A percentile compares a stretch with the other conserved stretches of the same genome.
These are phyloP conservation scores for Pomacea canaliculata DNA, from an alignment of 2,888 invertebrate species.

Conservation along the genomic window DNA sequence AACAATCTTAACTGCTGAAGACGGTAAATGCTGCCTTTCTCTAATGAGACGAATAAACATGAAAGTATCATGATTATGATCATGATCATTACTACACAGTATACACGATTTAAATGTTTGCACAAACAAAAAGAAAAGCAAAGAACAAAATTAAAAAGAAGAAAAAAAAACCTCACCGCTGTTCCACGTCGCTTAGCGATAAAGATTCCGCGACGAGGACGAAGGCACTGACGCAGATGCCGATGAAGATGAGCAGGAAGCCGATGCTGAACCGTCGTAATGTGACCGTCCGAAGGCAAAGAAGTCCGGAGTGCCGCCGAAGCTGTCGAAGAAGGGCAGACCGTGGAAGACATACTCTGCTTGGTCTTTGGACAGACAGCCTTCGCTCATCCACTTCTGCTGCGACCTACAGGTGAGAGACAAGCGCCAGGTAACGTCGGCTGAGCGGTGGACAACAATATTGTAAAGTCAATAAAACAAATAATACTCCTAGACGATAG, in stretches of 20 bases:
- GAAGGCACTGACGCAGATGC: slow-evolving; percentile 18
- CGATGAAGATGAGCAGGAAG: slow-evolving; percentile 29
- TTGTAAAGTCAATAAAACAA: no score
- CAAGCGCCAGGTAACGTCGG: no score
- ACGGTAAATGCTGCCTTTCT: no score
- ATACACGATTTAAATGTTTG: no score
- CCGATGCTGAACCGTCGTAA: slow-evolving; percentile 28
- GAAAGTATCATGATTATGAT: no score
- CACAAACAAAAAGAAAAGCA: no score
- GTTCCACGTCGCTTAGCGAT: slow-evolving; percentile 24
- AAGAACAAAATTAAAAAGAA: no score
- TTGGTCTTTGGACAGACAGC: slow-evolving; percentile 21
- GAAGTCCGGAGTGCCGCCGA: slow-evolving; percentile 29
- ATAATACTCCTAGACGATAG: no score
- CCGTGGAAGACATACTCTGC: slow-evolving; percentile 29
- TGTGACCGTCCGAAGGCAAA: slow-evolving; percentile 27
- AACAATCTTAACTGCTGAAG: no score
- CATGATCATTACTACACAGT: no score
- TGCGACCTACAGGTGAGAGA: slow-evolving; percentile 14
- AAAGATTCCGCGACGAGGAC: slow-evolving; percentile 27
- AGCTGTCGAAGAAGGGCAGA: slow-evolving; percentile 32
- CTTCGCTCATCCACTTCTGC: slow-evolving; percentile 28
- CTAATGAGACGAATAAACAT: no score
- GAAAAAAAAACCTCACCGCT: slow-evolving; percentile 16
- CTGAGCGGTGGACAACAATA: no score